Evolutionary conservation across 64 coral and sea anemone genomes (phyloP).

Genomic region (Acropora tenuis): DNA sequence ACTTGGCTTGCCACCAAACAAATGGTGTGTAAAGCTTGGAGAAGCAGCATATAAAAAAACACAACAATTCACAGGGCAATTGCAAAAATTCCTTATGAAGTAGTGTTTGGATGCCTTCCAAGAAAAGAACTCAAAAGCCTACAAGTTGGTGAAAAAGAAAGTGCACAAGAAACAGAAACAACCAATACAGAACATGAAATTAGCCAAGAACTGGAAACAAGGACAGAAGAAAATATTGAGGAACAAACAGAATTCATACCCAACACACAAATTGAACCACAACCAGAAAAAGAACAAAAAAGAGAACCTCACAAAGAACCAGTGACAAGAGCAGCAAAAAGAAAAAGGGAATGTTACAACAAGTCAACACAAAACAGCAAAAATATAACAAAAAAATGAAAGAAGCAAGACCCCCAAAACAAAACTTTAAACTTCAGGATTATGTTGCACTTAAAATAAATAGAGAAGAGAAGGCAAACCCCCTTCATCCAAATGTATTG

Average conservation of each 20-base stretch:
- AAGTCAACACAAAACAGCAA: not conserved
- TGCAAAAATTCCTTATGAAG: constrained; percentile 1
- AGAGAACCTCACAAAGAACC: not conserved
- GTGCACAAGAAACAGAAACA: constrained; percentile 8
- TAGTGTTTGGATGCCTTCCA: constrained; percentile 17
- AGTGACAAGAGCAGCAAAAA: constrained; percentile 10
- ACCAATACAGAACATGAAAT: no score
- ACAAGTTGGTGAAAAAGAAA: constrained; percentile 3
- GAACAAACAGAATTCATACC: not conserved
- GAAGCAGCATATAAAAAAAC: constrained; percentile 17
- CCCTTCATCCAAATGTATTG: not conserved
- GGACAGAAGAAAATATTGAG: constrained; percentile 5
- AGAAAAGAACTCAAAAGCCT: constrained; percentile 7
- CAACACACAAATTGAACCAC: not conserved
- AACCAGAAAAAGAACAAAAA: no score
- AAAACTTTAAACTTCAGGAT: not conserved
- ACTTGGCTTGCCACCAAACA: not conserved
- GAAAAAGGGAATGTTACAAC: not conserved
- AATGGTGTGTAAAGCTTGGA: not conserved
- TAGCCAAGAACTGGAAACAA: not conserved
- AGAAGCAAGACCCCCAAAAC: not conserved
- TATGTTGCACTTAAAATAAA: not conserved
- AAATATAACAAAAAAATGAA: constrained; percentile 13
- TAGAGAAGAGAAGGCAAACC: not conserved
- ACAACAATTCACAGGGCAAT: constrained; percentile 9